Evolutionary conservation across 2,113 vertebrate genomes (phyloP).

Genomic region (Corynorhinus townsendii): DNA sequence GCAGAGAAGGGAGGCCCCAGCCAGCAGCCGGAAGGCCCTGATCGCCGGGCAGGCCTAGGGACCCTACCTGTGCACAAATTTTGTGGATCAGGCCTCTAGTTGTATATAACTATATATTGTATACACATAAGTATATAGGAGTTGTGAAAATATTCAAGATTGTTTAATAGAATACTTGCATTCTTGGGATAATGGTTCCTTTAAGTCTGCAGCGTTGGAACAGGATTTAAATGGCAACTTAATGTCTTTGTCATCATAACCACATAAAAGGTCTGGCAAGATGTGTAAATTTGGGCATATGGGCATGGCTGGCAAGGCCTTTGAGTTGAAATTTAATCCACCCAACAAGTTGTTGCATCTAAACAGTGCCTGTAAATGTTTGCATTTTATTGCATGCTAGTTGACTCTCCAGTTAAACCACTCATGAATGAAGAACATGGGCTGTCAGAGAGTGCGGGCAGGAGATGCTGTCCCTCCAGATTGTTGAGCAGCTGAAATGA

Average conservation of each 20-base stretch:
- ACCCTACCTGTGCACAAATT: no score
- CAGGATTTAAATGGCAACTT: constrained; percentile 26
- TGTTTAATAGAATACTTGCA: background rate
- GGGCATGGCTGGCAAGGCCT: constrained; percentile 30
- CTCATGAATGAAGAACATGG: background rate
- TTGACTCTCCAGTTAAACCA: background rate
- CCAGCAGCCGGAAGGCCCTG: no score
- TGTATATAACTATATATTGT: background rate
- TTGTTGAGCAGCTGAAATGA: constrained; percentile 23
- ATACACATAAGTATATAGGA: background rate
- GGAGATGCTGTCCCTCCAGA: background rate
- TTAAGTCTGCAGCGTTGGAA: constrained; percentile 12
- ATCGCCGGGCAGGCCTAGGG: no score
- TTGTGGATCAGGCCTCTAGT: no score
- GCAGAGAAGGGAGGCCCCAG: no score
- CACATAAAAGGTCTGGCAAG: constrained; percentile 43
- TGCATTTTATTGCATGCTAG: background rate
- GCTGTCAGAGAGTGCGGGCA: background rate
- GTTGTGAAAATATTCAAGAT: background rate
- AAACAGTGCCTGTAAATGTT: constrained; percentile 32
- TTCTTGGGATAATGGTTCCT: background rate
- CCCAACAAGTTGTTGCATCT: constrained; percentile 48
- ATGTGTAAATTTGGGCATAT: background rate
- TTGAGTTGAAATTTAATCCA: constrained; percentile 23
- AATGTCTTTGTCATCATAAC: constrained; percentile 47